A percentile compares a stretch with the other conserved stretches of the same genome.
These are phyloP conservation scores for Stenchaetothrips biformis DNA, from an alignment of 2,888 invertebrate species.

Conservation along the genomic window DNA sequence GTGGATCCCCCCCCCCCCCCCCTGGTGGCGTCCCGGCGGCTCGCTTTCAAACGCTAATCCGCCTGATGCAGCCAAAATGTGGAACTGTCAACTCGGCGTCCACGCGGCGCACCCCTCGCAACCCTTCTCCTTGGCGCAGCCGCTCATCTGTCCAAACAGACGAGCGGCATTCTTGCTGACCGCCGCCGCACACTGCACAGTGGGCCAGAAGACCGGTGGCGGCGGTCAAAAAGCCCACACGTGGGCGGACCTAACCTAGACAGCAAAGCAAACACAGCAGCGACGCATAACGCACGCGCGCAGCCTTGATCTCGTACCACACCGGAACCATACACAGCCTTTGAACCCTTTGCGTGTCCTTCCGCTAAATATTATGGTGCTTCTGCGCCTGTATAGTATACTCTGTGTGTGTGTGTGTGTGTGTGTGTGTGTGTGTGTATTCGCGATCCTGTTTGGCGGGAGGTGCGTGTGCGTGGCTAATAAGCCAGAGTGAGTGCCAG, in stretches of 20 bases:
- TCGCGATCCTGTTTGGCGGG: background rate
- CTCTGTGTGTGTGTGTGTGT: background rate
- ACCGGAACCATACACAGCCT: no score
- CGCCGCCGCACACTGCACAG: no score
- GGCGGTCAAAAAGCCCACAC: no score
- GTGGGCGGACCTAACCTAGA: no score
- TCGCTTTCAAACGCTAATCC: slow-evolving; percentile 21
- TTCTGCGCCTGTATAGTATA: background rate
- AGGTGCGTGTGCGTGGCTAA: background rate
- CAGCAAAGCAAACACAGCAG: no score
- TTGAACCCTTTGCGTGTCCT: background rate
- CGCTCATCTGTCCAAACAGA: slow-evolving; percentile 17
- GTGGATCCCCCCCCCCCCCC: background rate
- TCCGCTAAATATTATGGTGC: background rate
- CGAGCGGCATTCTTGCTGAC: background rate
- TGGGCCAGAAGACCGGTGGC: no score
- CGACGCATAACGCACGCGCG: no score
- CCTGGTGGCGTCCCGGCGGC: background rate
- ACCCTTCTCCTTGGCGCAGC: background rate
- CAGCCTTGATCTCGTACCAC: no score
- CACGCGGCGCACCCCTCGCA: background rate
- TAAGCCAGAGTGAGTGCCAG: slow-evolving; percentile 5
- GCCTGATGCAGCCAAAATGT: background rate
- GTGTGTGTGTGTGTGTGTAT: background rate
- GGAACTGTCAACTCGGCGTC: background rate